Percentiles rank a stretch among this genome's conserved stretches.
Conservation (phyloP, 1,140 invertebrate species). For the Ganaspis sp. region DNA sequence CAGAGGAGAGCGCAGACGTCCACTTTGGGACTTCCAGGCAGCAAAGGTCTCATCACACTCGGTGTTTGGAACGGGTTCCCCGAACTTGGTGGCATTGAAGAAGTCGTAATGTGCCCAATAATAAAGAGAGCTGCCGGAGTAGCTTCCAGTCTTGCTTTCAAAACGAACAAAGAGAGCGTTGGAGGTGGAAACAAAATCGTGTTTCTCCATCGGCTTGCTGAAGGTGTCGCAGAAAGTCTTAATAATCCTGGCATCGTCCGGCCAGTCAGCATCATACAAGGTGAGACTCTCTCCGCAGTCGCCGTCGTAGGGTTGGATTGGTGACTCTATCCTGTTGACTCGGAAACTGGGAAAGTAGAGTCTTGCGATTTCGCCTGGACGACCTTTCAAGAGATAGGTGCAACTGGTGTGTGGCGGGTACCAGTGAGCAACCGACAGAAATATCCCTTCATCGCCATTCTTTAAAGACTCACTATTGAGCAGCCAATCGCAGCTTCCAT, state of each 20-base stretch:
- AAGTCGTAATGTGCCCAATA: conserved; percentile 96
- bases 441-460: conserved; percentile 89
- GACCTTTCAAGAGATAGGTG: conserved; percentile 90
- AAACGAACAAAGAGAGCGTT: conserved; percentile 91
- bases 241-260: conserved; percentile 90
- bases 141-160: conserved; percentile 93
- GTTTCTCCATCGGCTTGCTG: conserved; percentile 92
- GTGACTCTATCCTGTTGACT: conserved; percentile 91
- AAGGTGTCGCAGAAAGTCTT: conserved; percentile 96
- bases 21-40: conserved; percentile 84
- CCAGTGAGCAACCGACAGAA: conserved; percentile 93
- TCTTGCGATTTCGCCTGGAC: conserved; percentile 88
- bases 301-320: conserved; percentile 88
- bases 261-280: conserved; percentile 89
- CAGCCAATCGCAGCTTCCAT: conserved; percentile 91
- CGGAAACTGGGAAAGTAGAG: conserved; percentile 93
- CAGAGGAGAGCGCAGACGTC: conserved; percentile 85
- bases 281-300: conserved; percentile 93
- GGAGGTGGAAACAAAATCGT: conserved; percentile 91
- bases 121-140: conserved; percentile 90
- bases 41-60: conserved; percentile 91
- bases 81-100: conserved; percentile 91
- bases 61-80: conserved; percentile 85
- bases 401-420: conserved; percentile 94
- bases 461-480: conserved; percentile 87